A percentile compares a stretch with the other conserved stretches of the same genome.
Conservation (phyloP, 2,888 invertebrate genomes). For the Drosophila mimica region DNA sequence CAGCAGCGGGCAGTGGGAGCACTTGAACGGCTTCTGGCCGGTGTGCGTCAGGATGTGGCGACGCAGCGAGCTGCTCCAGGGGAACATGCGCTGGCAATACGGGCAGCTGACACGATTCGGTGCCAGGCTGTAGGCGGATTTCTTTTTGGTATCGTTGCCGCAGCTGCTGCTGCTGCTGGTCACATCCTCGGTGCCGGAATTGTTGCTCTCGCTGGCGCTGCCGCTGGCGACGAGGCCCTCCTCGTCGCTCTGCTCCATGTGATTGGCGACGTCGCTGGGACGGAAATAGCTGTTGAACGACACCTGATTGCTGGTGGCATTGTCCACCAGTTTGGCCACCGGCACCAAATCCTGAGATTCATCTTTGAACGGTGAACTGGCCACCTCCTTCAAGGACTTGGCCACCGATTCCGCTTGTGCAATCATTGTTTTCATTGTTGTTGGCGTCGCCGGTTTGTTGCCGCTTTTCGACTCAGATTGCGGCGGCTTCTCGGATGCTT, state of each 20-base stretch:
- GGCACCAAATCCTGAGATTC: conserved; percentile 90
- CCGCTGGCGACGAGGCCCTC: conserved; percentile 92
- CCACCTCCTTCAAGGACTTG: conserved; percentile 84
- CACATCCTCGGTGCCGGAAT: conserved; percentile 92
- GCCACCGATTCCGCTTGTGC: conserved; percentile 86
- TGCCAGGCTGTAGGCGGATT: conserved; percentile 97
- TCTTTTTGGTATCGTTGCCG: conserved; percentile 88
- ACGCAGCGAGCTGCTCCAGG: conserved; percentile 98
- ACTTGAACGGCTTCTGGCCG: conserved; percentile 98
- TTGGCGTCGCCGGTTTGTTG: conserved; percentile 20
- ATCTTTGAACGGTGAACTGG: conserved; percentile 85
- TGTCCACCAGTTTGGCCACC: conserved; percentile 90
- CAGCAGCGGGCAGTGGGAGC: conserved; percentile 95
- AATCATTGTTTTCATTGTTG: conserved; percentile 86
- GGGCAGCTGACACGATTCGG: conserved; percentile 97
- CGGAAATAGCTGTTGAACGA: conserved; percentile 89
- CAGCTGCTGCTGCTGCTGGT: conserved; percentile 64
- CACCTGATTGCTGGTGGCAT: conserved; percentile 87
- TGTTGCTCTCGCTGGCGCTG: conserved; percentile 92
- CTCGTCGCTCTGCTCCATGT: conserved; percentile 87
- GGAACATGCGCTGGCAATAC: conserved; percentile 96
- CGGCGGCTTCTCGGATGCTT: background rate
- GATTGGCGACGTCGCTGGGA: conserved; percentile 84
- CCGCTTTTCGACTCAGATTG: background rate
- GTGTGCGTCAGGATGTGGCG: conserved; percentile 97